Percentiles rank a stretch among this genome's conserved stretches.
Conservation (phyloP, 2,113 vertebrate species). For the Collichthys lucidus region DNA sequence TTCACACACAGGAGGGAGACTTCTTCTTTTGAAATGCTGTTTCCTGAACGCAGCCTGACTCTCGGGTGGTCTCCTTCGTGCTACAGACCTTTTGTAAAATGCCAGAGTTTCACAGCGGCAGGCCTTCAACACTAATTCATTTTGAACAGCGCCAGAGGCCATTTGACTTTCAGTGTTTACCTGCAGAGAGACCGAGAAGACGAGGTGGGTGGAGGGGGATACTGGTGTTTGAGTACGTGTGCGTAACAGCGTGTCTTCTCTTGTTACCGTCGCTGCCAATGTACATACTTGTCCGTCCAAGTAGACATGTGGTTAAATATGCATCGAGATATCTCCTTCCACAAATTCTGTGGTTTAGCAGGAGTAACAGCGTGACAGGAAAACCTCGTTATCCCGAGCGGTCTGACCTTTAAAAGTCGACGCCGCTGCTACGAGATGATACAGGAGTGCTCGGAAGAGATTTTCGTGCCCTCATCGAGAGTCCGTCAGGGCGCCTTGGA, state of each 20-base stretch:
- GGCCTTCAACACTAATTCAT: constrained; percentile 63
- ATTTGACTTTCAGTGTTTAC: constrained; percentile 65
- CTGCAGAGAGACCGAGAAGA: constrained; percentile 29
- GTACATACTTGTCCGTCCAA: neutral
- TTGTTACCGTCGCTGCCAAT: constrained; percentile 20
- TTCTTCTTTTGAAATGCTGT: constrained; percentile 27
- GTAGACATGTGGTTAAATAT: constrained; percentile 22
- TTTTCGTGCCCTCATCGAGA: constrained; percentile 40
- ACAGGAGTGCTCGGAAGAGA: constrained; percentile 12
- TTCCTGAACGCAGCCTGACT: constrained; percentile 43
- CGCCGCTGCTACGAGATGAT: constrained; percentile 25
- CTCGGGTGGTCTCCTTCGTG: constrained; percentile 49
- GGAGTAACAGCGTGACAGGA: constrained; percentile 4
- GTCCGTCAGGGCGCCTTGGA: constrained; percentile 19
- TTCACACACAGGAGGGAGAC: constrained; percentile 3
- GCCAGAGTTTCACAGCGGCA: constrained; percentile 71
- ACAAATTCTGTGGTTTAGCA: neutral
- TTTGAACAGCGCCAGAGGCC: constrained; percentile 73
- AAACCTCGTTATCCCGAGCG: constrained; percentile 7
- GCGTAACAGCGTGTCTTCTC: constrained; percentile 32
- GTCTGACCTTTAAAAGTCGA: constrained; percentile 70
- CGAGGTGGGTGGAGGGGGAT: neutral
- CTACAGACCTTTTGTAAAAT: constrained; percentile 81
- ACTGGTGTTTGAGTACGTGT: constrained; percentile 10
- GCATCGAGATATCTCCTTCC: neutral